phyloP scores from a whole-genome alignment of 2,888 invertebrate species.

The Spilosoma lubricipeda region DNA sequence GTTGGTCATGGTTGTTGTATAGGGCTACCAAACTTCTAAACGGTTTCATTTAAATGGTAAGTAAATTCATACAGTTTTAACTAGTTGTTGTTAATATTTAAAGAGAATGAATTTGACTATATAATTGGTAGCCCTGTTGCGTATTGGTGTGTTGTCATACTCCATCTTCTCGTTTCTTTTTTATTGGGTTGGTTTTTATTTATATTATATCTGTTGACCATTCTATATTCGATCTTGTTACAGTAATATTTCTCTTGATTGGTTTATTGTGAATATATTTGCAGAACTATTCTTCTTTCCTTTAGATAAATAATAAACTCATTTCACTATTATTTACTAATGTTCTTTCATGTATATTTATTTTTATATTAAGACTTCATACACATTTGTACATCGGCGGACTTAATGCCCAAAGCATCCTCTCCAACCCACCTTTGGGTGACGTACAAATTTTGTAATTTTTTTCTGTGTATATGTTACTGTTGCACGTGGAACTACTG shows the following conservation, averaged over 20 bases:
- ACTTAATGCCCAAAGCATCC: too few relatives aligned
- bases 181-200: constrained; percentile 43
- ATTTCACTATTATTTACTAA: neutral
- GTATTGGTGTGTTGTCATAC: constrained; percentile 48
- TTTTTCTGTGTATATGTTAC: neutral
- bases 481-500: too few relatives aligned
- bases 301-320: constrained; percentile 6
- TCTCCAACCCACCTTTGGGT: too few relatives aligned
- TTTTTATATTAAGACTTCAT: too few relatives aligned
- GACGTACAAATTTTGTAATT: too few relatives aligned
- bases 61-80: constrained; percentile 2
- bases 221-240: constrained; percentile 40
- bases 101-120: neutral
- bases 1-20: constrained; percentile 59
- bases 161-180: constrained; percentile 34
- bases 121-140: constrained; percentile 44
- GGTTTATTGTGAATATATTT: constrained; percentile 20
- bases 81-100: neutral
- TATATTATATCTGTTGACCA: constrained; percentile 26
- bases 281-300: constrained; percentile 10
- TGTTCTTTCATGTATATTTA: too few relatives aligned
- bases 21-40: constrained; percentile 24
- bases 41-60: neutral
- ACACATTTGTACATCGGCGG: too few relatives aligned
- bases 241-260: constrained; percentile 13